Conservation (phyloP, 2,888 invertebrate species). For the Pycnomerus fuliginosus region DNA sequence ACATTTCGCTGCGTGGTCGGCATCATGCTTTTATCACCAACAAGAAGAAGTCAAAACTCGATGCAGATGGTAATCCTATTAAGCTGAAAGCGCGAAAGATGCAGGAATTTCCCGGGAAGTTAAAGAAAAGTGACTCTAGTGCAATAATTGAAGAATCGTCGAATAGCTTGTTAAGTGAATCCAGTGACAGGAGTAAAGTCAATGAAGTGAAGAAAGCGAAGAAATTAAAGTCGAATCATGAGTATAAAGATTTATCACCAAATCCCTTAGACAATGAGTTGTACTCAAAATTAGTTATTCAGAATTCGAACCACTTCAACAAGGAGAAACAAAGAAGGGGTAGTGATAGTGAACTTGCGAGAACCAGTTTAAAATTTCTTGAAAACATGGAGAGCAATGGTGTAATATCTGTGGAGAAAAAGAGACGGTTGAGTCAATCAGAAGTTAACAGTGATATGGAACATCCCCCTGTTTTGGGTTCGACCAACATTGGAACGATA, state of each 20-base stretch:
- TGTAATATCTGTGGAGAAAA: slow-evolving; percentile 55
- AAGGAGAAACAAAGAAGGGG: slow-evolving; percentile 56
- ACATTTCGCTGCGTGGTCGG: slow-evolving; percentile 81
- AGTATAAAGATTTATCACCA: slow-evolving; percentile 29
- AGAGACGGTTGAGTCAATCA: slow-evolving; percentile 63
- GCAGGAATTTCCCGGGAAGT: slow-evolving; percentile 27
- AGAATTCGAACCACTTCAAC: slow-evolving; percentile 37
- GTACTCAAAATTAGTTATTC: slow-evolving; percentile 43
- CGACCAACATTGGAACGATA: slow-evolving; percentile 70
- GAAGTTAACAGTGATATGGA: slow-evolving; percentile 37
- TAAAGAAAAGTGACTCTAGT: slow-evolving; percentile 16
- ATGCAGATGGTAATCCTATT: slow-evolving; percentile 42
- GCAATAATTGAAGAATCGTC: slow-evolving; percentile 12
- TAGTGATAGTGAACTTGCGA: slow-evolving; percentile 54
- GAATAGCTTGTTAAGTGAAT: slow-evolving; percentile 6
- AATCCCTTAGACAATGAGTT: slow-evolving; percentile 21
- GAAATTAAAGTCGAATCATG: slow-evolving; percentile 44
- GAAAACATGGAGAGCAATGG: slow-evolving; percentile 67
- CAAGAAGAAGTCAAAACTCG: slow-evolving; percentile 60
- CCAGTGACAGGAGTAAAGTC: slow-evolving; percentile 8
- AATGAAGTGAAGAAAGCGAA: slow-evolving; percentile 39
- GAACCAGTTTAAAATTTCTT: slow-evolving; percentile 41
- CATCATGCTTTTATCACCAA: slow-evolving; percentile 84
- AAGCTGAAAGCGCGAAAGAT: slow-evolving; percentile 43
- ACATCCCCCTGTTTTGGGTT: slow-evolving; percentile 56